Percentiles rank a stretch among this genome's conserved stretches.
Conservation (phyloP, 2,888 invertebrate genomes). For the Megaustenia siamemsis region DNA sequence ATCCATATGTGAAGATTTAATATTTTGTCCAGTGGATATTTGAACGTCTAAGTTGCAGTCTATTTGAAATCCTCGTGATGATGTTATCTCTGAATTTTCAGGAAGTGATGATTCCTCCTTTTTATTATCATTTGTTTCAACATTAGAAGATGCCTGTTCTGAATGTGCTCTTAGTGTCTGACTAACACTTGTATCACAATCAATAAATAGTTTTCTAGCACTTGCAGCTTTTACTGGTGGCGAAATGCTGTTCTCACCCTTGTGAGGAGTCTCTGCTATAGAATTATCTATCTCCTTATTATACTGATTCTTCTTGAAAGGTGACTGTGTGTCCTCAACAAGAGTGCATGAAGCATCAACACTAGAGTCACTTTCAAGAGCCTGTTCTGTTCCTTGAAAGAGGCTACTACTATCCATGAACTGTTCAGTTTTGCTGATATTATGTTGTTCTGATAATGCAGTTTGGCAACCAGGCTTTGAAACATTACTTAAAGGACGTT, state of each 20-base stretch:
- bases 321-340: conserved; percentile 74
- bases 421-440: not conserved
- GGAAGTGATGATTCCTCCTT: conserved; percentile 16
- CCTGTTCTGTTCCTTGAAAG: not conserved
- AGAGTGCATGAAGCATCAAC: conserved; percentile 54
- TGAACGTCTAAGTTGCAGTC: not conserved
- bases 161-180: not conserved
- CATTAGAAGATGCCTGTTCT: not conserved
- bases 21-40: not conserved
- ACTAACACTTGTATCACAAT: conserved; percentile 8
- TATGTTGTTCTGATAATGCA: not conserved
- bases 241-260: conserved; percentile 53
- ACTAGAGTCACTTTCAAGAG: conserved; percentile 44
- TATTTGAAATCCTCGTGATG: conserved; percentile 42
- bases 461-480: not conserved
- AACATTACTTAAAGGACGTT: conserved; percentile 36
- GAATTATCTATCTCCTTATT: conserved; percentile 40
- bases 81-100: not conserved
- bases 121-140: not conserved
- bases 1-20: conserved; percentile 36
- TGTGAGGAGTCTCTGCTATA: conserved; percentile 68
- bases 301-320: conserved; percentile 57
- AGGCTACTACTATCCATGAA: not conserved
- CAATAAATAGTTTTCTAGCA: conserved; percentile 64
- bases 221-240: conserved; percentile 58